Percentiles rank a stretch among this genome's conserved stretches.
Evolutionary conservation across 2,888 invertebrate species (phyloP).

Genomic region (Halictus quadricinctus): DNA sequence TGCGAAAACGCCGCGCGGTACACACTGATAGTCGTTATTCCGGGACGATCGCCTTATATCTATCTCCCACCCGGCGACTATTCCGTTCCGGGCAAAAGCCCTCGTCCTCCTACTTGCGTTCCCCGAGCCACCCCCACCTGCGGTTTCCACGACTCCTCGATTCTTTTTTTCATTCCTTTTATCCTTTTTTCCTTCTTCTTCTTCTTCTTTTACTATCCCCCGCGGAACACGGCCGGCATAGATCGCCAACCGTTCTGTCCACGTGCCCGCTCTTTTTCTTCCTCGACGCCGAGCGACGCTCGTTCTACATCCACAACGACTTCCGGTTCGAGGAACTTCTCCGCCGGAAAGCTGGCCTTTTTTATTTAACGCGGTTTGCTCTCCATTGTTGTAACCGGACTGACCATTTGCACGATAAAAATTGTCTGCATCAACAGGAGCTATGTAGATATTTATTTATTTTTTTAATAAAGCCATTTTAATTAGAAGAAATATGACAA

Average conservation of each 20-base stretch:
- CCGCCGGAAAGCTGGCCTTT: not conserved
- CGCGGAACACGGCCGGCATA: conserved; percentile 21
- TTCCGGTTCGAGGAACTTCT: conserved; percentile 30
- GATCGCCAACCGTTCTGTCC: conserved; percentile 10
- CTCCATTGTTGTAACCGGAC: not conserved
- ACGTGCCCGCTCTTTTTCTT: conserved; percentile 38
- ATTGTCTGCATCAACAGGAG: too few relatives aligned
- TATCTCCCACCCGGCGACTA: conserved; percentile 78
- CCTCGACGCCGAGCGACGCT: conserved; percentile 26
- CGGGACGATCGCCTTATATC: conserved; percentile 80
- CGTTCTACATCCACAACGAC: conserved; percentile 13
- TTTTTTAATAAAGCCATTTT: too few relatives aligned
- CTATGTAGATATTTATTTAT: too few relatives aligned
- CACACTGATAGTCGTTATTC: conserved; percentile 82
- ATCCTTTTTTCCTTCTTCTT: not conserved
- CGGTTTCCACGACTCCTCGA: not conserved
- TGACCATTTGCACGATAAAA: too few relatives aligned
- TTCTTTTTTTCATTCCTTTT: not conserved
- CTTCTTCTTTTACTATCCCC: conserved; percentile 32
- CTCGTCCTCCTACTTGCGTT: conserved; percentile 44
- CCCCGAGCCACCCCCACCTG: conserved; percentile 25
- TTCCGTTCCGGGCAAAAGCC: conserved; percentile 71
- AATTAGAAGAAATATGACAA: too few relatives aligned
- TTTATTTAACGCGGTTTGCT: not conserved
- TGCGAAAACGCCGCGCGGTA: conserved; percentile 75